Percentiles rank a stretch among this genome's conserved stretches.
Evolutionary conservation across 2,888 invertebrate species (phyloP).

Genomic region (Nomada fabriciana): DNA sequence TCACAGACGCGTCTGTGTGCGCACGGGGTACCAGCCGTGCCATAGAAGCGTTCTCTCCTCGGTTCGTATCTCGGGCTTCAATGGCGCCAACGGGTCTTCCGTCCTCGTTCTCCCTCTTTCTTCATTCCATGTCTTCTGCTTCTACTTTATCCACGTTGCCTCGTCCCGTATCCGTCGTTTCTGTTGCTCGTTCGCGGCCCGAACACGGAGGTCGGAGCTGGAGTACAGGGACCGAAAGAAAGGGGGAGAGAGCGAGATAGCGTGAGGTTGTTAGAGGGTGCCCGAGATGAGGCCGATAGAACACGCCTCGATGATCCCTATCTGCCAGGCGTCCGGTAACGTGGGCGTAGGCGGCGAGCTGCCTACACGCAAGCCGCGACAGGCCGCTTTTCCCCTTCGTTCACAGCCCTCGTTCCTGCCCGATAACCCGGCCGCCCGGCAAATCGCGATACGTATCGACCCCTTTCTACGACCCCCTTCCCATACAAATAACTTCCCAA

Average conservation of each 20-base stretch:
- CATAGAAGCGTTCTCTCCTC: constrained; percentile 65
- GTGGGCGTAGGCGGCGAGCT: constrained; percentile 68
- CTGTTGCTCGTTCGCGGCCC: constrained; percentile 57
- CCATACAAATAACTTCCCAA: constrained; percentile 70
- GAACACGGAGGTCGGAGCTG: constrained; percentile 48
- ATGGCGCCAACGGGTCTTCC: constrained; percentile 74
- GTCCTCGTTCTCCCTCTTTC: constrained; percentile 52
- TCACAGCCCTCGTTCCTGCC: constrained; percentile 55
- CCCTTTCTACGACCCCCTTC: constrained; percentile 72
- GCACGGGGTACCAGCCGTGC: constrained; percentile 62
- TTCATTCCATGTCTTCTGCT: constrained; percentile 1
- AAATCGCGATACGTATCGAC: constrained; percentile 82
- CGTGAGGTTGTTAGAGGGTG: constrained; percentile 77
- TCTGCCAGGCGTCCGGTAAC: constrained; percentile 72
- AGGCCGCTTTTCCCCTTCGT: constrained; percentile 40
- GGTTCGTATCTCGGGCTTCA: constrained; percentile 63
- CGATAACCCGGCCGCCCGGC: constrained; percentile 76
- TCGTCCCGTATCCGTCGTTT: constrained; percentile 27
- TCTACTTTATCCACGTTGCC: neutral
- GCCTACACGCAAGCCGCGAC: constrained; percentile 67
- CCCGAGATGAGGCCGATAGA: constrained; percentile 81
- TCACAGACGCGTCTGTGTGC: constrained; percentile 58
- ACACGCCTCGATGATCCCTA: constrained; percentile 81
- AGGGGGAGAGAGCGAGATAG: constrained; percentile 40
- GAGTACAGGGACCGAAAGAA: neutral